A percentile compares a stretch with the other conserved stretches of the same genome.
These are phyloP conservation scores for Anthopleura sola DNA, from an alignment of 64 coral and sea anemone genomes.

Conservation along the genomic window DNA sequence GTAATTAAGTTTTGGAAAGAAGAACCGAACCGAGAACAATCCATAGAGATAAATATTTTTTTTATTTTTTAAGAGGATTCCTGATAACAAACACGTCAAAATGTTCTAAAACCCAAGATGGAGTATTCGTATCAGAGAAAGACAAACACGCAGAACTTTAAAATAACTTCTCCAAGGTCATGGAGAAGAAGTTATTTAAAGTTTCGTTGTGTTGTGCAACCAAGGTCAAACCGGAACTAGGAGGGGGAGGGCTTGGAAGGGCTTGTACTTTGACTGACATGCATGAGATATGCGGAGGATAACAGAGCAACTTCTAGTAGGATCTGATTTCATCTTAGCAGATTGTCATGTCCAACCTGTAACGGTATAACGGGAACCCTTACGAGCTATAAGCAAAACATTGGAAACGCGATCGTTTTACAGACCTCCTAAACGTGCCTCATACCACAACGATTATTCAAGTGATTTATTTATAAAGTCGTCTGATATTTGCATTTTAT, in stretches of 20 bases:
- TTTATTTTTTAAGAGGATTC: background rate
- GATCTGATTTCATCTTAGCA: too few relatives aligned
- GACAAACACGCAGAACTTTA: background rate
- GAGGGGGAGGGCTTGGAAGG: background rate
- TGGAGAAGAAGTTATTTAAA: background rate
- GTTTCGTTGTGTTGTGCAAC: background rate
- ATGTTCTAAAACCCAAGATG: background rate
- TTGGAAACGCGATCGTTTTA: background rate
- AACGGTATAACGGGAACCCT: background rate
- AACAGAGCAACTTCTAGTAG: background rate
- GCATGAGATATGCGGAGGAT: background rate
- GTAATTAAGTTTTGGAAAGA: background rate
- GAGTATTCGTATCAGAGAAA: background rate
- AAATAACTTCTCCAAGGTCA: background rate
- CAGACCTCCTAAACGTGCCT: background rate
- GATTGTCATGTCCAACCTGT: background rate
- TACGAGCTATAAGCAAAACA: background rate
- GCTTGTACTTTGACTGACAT: background rate
- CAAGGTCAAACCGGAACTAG: conserved; percentile 1
- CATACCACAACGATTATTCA: background rate
- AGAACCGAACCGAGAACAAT: background rate
- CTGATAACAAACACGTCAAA: background rate
- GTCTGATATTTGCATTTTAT: background rate
- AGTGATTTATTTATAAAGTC: background rate
- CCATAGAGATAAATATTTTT: background rate